Evolutionary conservation across 1,140 invertebrate genomes (phyloP), one percentile per base, ranked within the genome.

Genomic region (Zelostemma sp.): DNA sequence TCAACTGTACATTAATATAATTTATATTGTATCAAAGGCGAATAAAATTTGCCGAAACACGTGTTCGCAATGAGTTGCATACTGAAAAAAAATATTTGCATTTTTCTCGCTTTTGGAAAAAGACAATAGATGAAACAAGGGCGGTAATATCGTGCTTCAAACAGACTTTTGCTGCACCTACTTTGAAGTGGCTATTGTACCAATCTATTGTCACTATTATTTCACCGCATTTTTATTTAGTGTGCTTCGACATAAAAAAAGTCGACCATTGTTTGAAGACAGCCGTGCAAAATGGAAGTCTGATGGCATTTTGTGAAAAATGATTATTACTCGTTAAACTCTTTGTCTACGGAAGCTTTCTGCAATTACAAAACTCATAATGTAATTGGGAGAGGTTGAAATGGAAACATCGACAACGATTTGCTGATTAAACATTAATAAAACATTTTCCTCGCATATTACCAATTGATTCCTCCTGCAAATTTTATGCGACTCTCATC

Each of bases 141-240:
- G 8, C 25, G 25, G 25, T 4, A 28, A 28, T n/a, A n/a, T n/a
- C 28, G 28, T 31, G 35, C 35, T 31, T 31, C 28, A 31, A 11
- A 40, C n/a, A 40, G 11, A 11, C 28, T 35, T 28, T 6, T 21
- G 41, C 14, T 35, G 25, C 49, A 25, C 15, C 16, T 41, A 18
- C 33, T 43, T 21, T 19, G 25, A 64, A 51, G 18, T 57, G 38
- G 17, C 25, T 15, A 18, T 57, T 40, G 35, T 46, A 28, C 45
- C 48, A 16, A 47, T 33, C 14, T 11, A 56, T 43, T 14, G 60
- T 56, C 60, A 25, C 41, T 12, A 46, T 25, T 17, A 47, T 15
- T 55, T 62, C 35, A 15, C 35, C 11, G n/a, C 5, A 15, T 28
- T 28, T 28, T 28, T 28, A 8, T 28, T 28, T 4, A 28, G 25